A percentile compares a stretch with the other conserved stretches of the same genome.
phyloP scores from a whole-genome alignment of 2,797 vertebrate species.

The Parotocinclus haroldoi region DNA sequence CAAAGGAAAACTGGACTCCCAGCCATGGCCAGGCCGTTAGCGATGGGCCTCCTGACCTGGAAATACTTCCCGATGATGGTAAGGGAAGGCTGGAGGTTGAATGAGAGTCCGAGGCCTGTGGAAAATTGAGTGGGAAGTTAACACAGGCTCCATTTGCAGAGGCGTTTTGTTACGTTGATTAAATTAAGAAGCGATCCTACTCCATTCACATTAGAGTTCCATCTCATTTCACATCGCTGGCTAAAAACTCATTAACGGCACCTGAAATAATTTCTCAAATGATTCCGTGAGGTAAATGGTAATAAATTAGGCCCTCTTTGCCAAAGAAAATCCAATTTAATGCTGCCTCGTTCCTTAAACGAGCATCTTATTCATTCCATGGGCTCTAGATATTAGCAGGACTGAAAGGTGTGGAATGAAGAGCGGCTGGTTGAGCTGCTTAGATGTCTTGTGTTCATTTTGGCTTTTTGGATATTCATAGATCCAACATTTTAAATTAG shows the following conservation, averaged over 20 bases:
- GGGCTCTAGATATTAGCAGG: constrained; percentile 36
- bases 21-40: constrained; percentile 80
- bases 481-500: constrained; percentile 2
- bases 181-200: constrained; percentile 60
- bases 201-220: constrained; percentile 62
- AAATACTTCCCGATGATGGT: constrained; percentile 85
- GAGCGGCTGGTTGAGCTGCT: constrained; percentile 9
- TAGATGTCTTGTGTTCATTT: constrained; percentile 16
- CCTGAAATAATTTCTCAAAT: constrained; percentile 69
- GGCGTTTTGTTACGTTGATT: constrained; percentile 52
- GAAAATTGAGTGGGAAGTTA: constrained; percentile 47
- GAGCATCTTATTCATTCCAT: constrained; percentile 69
- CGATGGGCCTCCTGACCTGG: constrained; percentile 71
- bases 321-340: constrained; percentile 71
- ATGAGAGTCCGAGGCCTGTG: constrained; percentile 76
- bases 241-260: constrained; percentile 68
- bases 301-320: constrained; percentile 70
- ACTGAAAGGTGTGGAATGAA: too few species aligned
- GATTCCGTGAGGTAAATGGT: constrained; percentile 74
- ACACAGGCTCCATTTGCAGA: constrained; percentile 20
- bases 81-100: constrained; percentile 83
- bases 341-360: constrained; percentile 69
- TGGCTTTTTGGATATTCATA: constrained; percentile 8
- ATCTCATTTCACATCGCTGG: constrained; percentile 66
- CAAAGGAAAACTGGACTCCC: constrained; percentile 78